Percentiles rank a stretch among this genome's conserved stretches.
These are phyloP conservation scores for Syngnathus scovelli DNA, from an alignment of 2,113 vertebrate species.

Conservation along the genomic window DNA sequence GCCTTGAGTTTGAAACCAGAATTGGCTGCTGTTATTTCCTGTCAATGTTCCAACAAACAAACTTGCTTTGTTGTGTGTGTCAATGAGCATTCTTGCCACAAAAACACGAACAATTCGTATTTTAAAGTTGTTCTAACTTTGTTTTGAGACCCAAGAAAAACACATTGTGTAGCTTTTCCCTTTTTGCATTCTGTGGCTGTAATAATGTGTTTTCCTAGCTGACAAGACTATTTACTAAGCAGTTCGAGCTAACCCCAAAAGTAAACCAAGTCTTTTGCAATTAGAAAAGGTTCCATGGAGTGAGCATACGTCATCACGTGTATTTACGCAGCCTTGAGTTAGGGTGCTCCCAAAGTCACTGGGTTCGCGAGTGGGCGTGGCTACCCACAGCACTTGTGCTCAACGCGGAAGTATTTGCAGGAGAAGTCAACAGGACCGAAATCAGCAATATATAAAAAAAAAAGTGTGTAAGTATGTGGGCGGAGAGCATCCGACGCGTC, in stretches of 20 bases:
- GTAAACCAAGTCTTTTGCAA: neutral
- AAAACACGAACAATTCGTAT: too few relatives aligned
- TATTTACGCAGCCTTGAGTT: conserved; percentile 51
- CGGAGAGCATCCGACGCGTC: conserved; percentile 1
- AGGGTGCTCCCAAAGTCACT: conserved; percentile 56
- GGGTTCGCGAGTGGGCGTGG: conserved; percentile 72
- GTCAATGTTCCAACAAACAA: too few relatives aligned
- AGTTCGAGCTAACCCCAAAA: neutral
- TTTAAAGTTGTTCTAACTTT: too few relatives aligned
- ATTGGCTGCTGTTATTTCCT: neutral
- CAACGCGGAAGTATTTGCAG: neutral
- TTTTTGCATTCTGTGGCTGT: neutral
- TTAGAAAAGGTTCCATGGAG: neutral
- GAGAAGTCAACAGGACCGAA: neutral
- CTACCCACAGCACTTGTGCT: conserved; percentile 12
- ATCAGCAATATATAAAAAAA: neutral
- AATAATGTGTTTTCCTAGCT: neutral
- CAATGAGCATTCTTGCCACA: too few relatives aligned
- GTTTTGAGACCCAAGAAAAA: too few relatives aligned
- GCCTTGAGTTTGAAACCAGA: neutral
- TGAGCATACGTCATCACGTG: conserved; percentile 33
- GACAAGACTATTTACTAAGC: neutral
- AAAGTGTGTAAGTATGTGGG: neutral
- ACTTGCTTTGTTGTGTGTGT: too few relatives aligned
- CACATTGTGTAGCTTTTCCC: too few relatives aligned